Evolutionary conservation across 1,140 invertebrate genomes (phyloP).

Genomic region (Megathymus violae): DNA sequence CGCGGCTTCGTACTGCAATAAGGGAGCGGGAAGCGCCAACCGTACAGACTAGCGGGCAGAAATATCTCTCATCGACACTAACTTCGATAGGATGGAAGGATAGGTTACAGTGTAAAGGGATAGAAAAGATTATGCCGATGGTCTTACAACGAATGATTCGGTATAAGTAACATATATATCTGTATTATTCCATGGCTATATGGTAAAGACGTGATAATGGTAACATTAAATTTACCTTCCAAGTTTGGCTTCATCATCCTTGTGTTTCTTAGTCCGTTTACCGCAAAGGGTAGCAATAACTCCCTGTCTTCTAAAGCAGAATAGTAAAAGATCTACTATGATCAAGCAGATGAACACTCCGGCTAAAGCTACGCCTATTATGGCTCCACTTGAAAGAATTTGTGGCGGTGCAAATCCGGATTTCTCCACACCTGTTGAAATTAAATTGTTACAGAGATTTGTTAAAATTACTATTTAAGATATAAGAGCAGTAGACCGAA

Average conservation of each 20-base stretch:
- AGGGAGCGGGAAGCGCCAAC: slow-evolving; percentile 96
- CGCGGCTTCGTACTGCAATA: slow-evolving; percentile 93
- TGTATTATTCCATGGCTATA: no score
- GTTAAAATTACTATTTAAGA: not conserved
- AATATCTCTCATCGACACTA: slow-evolving; percentile 83
- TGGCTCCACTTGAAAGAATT: slow-evolving; percentile 88
- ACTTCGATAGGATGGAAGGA: slow-evolving; percentile 50
- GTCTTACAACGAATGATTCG: slow-evolving; percentile 44
- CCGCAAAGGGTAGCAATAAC: slow-evolving; percentile 90
- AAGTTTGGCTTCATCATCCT: slow-evolving; percentile 91
- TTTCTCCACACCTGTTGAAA: slow-evolving; percentile 84
- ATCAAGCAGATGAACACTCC: slow-evolving; percentile 89
- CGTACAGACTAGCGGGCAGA: slow-evolving; percentile 92
- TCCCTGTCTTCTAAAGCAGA: slow-evolving; percentile 88
- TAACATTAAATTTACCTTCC: slow-evolving; percentile 86
- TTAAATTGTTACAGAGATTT: slow-evolving; percentile 37
- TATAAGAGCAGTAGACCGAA: slow-evolving; percentile 60
- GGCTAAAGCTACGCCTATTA: slow-evolving; percentile 91
- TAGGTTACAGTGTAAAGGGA: slow-evolving; percentile 36
- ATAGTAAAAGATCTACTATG: slow-evolving; percentile 91
- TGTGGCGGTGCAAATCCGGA: slow-evolving; percentile 81
- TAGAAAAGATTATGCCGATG: slow-evolving; percentile 59
- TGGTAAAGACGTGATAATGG: slow-evolving; percentile 22
- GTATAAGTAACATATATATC: slow-evolving; percentile 1
- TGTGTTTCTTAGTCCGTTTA: slow-evolving; percentile 86